Evolutionary conservation across 2,888 invertebrate genomes (phyloP), one percentile per base, ranked within the genome.

Genomic region (Lithophane ornitopus): DNA sequence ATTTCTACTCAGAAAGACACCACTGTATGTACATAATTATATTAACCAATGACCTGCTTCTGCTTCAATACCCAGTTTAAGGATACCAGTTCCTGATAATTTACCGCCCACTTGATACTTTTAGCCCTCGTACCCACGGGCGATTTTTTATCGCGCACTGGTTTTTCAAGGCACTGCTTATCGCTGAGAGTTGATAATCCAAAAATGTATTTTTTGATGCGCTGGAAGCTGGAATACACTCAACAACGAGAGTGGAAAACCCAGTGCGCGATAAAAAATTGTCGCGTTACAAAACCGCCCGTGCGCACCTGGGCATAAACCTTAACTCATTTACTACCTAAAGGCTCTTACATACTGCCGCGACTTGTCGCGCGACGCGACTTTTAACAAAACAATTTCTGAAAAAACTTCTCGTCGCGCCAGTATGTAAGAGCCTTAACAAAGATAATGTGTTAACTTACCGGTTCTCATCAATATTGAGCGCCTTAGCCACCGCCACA

Each of bases 391-490:
- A n/a, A n/a, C n/a, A n/a, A n/a, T n/a, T n/a, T n/a, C n/a, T n/a
- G n/a, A n/a, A n/a, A n/a, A n/a, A n/a, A n/a, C n/a, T n/a, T n/a
- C n/a, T n/a, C n/a, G n/a, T n/a, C n/a, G n/a, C n/a, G n/a, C n/a
- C n/a, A n/a, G n/a, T n/a, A n/a, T n/a, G n/a, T n/a, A n/a, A n/a
- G n/a, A n/a, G n/a, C n/a, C n/a, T n/a, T n/a, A n/a, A n/a, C n/a
- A n/a, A 52, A 52, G 22, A n/a, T n/a, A 52, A 52, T n/a, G 8
- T 52, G 22, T 52, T 22, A 52, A 3, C 52, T 90, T 89, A 98
- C 98, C 96, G 97, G 89, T 98, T 97, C 72, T 96, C 94, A 0
- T 97, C 97, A 34, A 98, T 90, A 6, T 93, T 95, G 3, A 98
- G 92, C 34, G 95, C 94, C 34, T 92, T 87, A 0, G 97, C 96